Evolutionary conservation across 1,140 invertebrate genomes (phyloP).

Genomic region (Muscidifurax raptorellus): DNA sequence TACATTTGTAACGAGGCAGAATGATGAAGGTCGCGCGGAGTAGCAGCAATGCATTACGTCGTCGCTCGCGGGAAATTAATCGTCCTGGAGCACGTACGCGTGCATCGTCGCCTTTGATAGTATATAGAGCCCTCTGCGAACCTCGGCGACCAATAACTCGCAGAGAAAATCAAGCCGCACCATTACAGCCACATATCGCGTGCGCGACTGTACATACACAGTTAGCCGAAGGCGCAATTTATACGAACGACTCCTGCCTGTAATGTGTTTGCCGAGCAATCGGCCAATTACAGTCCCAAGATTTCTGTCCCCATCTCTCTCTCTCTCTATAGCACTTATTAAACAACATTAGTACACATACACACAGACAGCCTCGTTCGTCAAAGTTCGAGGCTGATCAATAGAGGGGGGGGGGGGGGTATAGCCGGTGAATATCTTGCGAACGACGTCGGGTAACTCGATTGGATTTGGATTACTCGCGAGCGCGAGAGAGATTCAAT

Average conservation of each 20-base stretch:
- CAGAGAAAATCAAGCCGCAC: background rate
- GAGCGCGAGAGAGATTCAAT: background rate
- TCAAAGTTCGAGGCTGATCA: background rate
- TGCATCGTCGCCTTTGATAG: no score
- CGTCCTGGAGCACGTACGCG: background rate
- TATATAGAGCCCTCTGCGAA: no score
- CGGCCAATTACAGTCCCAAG: background rate
- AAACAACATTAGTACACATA: background rate
- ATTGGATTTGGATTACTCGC: slow-evolving; percentile 26
- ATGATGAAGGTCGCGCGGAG: no score
- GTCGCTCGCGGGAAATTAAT: no score
- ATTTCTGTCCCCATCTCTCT: background rate
- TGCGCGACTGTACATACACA: background rate
- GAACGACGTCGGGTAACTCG: background rate
- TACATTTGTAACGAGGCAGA: no score
- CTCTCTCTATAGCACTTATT: background rate
- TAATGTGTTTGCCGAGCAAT: background rate
- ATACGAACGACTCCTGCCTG: background rate
- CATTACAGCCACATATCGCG: background rate
- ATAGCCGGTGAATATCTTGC: slow-evolving; percentile 17
- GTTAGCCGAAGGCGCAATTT: background rate
- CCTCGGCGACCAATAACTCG: background rate
- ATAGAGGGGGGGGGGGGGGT: no score
- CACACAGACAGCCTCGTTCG: no score
- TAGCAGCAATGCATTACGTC: no score